Evolutionary conservation across 2,113 vertebrate species (phyloP).

Genomic region (Reinhardtius hippoglossoides): DNA sequence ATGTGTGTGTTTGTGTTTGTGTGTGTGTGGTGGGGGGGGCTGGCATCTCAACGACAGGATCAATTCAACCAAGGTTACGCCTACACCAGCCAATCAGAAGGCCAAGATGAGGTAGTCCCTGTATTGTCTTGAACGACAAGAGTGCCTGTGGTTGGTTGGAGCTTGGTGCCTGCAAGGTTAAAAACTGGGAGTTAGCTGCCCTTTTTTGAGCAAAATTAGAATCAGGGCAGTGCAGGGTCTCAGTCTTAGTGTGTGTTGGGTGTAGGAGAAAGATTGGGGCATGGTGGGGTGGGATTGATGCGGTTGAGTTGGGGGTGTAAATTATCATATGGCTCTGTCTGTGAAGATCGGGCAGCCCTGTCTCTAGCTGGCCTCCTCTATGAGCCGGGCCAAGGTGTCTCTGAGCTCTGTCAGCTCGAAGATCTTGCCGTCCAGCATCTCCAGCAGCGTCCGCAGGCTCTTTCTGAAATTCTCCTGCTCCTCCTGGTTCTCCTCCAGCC

Average conservation of each 20-base stretch:
- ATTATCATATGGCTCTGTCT: conserved; percentile 76
- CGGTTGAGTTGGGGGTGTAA: conserved; percentile 13
- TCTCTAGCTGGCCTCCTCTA: conserved; percentile 97
- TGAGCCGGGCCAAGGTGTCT: conserved; percentile 95
- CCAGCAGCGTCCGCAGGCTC: conserved; percentile 98
- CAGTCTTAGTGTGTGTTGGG: conserved; percentile 27
- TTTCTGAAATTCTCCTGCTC: conserved; percentile 97
- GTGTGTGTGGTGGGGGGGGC: background rate
- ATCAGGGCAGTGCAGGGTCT: conserved; percentile 68
- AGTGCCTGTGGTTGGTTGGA: conserved; percentile 44
- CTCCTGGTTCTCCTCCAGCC: conserved; percentile 95
- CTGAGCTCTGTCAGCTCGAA: conserved; percentile 98
- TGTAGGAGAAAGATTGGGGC: conserved; percentile 5
- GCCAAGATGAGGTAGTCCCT: conserved; percentile 71
- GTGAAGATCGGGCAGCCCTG: conserved; percentile 35
- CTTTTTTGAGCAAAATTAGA: conserved; percentile 52
- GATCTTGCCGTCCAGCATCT: conserved; percentile 98
- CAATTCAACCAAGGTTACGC: conserved; percentile 47
- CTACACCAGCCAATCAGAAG: conserved; percentile 69
- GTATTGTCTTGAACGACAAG: conserved; percentile 55
- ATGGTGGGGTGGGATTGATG: conserved; percentile 5
- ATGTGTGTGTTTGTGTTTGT: conserved; percentile 7
- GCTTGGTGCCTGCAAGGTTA: conserved; percentile 46
- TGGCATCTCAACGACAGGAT: conserved; percentile 37
- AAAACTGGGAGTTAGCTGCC: conserved; percentile 62